Evolutionary conservation across 2,888 invertebrate species (phyloP).

Genomic region (Atrina japonica): DNA sequence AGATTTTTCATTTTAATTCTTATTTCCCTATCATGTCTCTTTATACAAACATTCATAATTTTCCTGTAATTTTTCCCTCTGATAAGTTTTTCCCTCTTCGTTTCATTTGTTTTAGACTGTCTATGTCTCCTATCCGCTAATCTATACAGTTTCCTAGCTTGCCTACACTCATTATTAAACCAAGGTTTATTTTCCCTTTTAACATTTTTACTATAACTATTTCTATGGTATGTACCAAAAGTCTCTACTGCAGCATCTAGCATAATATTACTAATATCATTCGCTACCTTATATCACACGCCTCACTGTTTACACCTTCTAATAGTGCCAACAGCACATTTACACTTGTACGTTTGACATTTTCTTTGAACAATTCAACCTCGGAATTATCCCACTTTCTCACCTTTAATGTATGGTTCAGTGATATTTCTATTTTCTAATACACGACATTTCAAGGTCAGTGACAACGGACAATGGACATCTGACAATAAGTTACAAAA

Average conservation of each 20-base stretch:
- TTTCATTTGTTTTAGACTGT: neutral
- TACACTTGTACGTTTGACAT: neutral
- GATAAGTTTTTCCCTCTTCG: neutral
- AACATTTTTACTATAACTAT: neutral
- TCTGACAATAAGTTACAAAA: conserved; percentile 2
- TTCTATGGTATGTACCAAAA: neutral
- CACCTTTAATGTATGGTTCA: neutral
- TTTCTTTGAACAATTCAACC: neutral
- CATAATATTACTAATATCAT: neutral
- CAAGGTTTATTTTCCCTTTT: conserved; percentile 4
- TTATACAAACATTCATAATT: neutral
- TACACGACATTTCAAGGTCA: neutral
- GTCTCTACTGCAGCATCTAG: neutral
- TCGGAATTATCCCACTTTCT: neutral
- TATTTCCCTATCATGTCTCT: neutral
- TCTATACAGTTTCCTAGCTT: neutral
- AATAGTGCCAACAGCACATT: neutral
- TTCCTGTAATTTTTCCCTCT: neutral
- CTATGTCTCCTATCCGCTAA: neutral
- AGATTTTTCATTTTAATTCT: neutral
- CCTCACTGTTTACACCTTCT: neutral
- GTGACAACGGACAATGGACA: neutral
- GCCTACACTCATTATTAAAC: conserved; percentile 2
- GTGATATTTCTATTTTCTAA: neutral
- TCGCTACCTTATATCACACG: neutral